Base-by-base conservation (phyloP, 2,888 invertebrate species). In the Halocaridina rubra region DNA sequence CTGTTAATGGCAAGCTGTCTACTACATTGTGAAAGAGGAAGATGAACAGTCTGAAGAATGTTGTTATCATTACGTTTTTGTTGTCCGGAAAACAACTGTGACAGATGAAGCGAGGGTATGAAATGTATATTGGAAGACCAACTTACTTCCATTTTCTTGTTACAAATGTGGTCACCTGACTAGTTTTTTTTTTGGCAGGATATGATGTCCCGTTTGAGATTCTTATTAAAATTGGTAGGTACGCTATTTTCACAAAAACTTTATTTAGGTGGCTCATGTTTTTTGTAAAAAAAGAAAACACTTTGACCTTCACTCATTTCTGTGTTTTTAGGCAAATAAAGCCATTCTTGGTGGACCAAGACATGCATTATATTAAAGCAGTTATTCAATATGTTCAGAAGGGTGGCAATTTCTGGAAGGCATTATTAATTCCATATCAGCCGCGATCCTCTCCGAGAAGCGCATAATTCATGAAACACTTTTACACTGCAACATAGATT, bases 271-370 rank as follows among this genome's bases (percentile, higher is more conserved):
- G 33, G 77, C 46, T 84, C 77, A 81, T 76, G 39, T 67, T 27
- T 57, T 77, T 39, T 74, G 46, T 59, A 75, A 75, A 39, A 71
- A 71, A 53, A 76, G 30, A 24, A 67, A 39, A 24, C 74, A 61
- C 72, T 24, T n/a, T 46, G 64, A 67, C 46, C 77, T 82, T 77
- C 61, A 82, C 77, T 77, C 76, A 69, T 82, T 39, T 77, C 77
- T 82, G 77, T 57, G 72, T 71, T n/a, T n/a, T n/a, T n/a, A n/a
- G 77, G 77, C 71, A 67, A 27, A 57, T 77, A 77, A 81, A 71
- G 81, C 67, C 67, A 67, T 69, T 81, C 81, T 69, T 67, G 69
- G 81, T 76, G 81, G 75, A 67, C 81, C 81, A 81, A 81, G 81
- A 81, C 76, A 67, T 81, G 81, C 77, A 59, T 77, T 77, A 82